phyloP scores from a whole-genome alignment of 2,797 vertebrate genomes.

The Arrhamphus sclerolepis region DNA sequence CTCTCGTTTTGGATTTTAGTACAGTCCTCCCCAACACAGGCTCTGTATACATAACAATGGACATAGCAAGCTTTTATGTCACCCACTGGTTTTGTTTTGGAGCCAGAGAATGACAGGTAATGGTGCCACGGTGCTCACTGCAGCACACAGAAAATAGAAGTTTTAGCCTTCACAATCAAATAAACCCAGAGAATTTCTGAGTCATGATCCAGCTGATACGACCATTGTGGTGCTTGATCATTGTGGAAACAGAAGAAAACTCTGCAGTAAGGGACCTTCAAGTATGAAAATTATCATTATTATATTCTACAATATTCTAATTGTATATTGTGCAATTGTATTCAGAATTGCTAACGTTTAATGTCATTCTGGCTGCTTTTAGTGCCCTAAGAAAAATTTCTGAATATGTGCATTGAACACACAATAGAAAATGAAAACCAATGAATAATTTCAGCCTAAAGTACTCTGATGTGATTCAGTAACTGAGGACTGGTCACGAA shows the following conservation, averaged over 20 bases:
- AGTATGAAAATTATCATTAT: too few species aligned
- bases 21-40: constrained; percentile 15
- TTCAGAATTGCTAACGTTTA: too few species aligned
- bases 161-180: too few species aligned
- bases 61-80: not conserved
- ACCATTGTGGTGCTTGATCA: too few species aligned
- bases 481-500: constrained; percentile 14
- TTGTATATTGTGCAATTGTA: too few species aligned
- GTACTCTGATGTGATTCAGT: constrained; percentile 14
- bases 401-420: constrained; percentile 11
- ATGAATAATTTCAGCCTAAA: not conserved
- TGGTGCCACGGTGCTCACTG: not conserved
- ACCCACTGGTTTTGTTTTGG: not conserved
- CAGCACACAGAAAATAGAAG: too few species aligned
- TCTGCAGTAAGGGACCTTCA: too few species aligned
- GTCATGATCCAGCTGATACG: too few species aligned
- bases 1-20: constrained; percentile 18
- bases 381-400: not conserved
- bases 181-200: too few species aligned
- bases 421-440: constrained; percentile 2
- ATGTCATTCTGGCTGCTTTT: too few species aligned
- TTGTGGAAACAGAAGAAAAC: too few species aligned
- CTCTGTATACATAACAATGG: not conserved
- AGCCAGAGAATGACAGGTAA: not conserved
- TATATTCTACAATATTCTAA: too few species aligned